phyloP scores from a whole-genome alignment of 1,140 invertebrate genomes.

The Pseudomyrmex gracilis region DNA sequence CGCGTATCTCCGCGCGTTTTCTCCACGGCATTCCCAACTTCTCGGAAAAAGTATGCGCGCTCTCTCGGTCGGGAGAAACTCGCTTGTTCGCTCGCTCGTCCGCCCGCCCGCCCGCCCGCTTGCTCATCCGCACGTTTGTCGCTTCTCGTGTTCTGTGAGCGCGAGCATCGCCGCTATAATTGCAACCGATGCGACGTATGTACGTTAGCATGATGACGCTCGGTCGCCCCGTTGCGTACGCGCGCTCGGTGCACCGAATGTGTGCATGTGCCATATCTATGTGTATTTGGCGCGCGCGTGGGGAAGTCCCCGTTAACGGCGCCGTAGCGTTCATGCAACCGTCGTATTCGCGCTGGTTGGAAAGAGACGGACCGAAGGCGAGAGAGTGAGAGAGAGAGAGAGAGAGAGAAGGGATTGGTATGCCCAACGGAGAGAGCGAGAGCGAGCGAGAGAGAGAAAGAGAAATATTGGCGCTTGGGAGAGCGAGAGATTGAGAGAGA shows the following conservation, averaged over 20 bases:
- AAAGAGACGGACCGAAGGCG: constrained; percentile 28
- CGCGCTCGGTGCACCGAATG: constrained; percentile 28
- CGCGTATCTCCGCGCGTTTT: constrained; percentile 55
- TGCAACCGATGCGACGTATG: constrained; percentile 64
- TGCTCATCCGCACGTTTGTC: constrained; percentile 6
- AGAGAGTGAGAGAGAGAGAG: neutral
- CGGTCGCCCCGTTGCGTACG: constrained; percentile 19
- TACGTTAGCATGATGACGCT: constrained; percentile 35
- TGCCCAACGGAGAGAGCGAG: constrained; percentile 2
- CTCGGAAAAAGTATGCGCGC: constrained; percentile 40
- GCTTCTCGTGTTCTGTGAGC: constrained; percentile 31
- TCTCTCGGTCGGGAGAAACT: constrained; percentile 36
- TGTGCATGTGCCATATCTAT: constrained; percentile 10
- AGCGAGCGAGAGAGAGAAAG: constrained; percentile 11
- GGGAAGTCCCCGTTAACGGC: constrained; percentile 73
- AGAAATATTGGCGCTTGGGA: neutral
- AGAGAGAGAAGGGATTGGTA: neutral
- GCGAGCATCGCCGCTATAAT: constrained; percentile 66
- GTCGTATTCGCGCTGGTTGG: constrained; percentile 75
- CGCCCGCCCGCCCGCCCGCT: neutral
- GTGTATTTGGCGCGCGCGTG: constrained; percentile 59
- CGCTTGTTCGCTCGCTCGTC: neutral
- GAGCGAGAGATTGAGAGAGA: constrained; percentile 13
- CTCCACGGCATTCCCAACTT: constrained; percentile 43
- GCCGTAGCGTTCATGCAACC: constrained; percentile 74